Base-by-base conservation (phyloP, 1,140 invertebrate genomes). In the Meteorus sp. region DNA sequence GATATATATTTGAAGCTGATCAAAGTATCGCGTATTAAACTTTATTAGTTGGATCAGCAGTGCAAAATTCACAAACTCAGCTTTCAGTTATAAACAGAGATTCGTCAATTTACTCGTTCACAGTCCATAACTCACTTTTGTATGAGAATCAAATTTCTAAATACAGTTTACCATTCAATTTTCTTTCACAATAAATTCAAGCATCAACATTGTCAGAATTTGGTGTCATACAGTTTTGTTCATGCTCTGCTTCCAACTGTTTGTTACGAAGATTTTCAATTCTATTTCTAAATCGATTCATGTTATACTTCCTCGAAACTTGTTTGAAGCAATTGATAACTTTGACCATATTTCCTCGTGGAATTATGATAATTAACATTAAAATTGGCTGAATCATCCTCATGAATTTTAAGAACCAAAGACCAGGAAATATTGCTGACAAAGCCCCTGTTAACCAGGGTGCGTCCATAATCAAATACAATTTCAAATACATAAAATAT, bases 401-500 rank as follows among this genome's bases (percentile, higher is more conserved):
- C 3, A 63, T 52, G 33, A 77, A 73, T 55, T 75, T 74, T 0
- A 77, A 56, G 1, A 72, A 20, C 75, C 73, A 73, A 2, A 77
- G 61, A 48, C 70, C 59, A 3, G 66, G 58, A 35, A 58, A 74
- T 22, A 70, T 67, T 2, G 70, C 64, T 1, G 63, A 71, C 1
- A 77, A 45, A 11, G 66, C 60, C 5, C 68, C 65, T 4, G 71
- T 66, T 0, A 77, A 7, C 66, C 68, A 75, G 0, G 75, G 68
- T 1, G 71, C 52, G 33, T 75, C 72, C 75, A 75, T 75, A 6
- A 74, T 47, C 1, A 73, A 45, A 25, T 77, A 74, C 0, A 77
- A 55, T 22, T 63, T 70, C 15, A 76, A 29, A 33, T 65, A 75
- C 8, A 73, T 48, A 4, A 74, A 68, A 22, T 75, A 77, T 13